Percentiles rank a stretch among this genome's conserved stretches.
Evolutionary conservation across 2,113 vertebrate genomes (phyloP).

Genomic region (Ceyx melanurus): DNA sequence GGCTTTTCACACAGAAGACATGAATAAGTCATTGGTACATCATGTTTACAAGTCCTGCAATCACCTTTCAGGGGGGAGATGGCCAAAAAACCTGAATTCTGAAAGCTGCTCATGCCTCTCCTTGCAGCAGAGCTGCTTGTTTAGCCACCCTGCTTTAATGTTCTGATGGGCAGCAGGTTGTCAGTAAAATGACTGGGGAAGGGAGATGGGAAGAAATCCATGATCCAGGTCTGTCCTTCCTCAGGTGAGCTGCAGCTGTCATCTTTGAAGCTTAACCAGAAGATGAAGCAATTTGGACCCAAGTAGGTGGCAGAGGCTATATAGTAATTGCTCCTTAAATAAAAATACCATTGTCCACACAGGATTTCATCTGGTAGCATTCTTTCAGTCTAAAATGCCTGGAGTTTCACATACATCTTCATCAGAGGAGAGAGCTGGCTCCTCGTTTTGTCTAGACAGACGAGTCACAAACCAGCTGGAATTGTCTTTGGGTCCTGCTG

Average conservation of each 20-base stretch:
- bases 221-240: neutral
- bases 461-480: neutral
- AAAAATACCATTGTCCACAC: neutral
- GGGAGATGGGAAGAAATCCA: neutral
- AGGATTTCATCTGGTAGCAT: neutral
- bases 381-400: slow-evolving; percentile 13
- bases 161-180: neutral
- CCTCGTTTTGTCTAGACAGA: neutral
- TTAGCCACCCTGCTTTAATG: neutral
- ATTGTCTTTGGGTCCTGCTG: neutral
- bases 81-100: neutral
- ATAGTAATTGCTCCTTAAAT: slow-evolving; percentile 45
- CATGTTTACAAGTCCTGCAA: neutral
- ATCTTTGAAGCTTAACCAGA: neutral
- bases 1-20: neutral
- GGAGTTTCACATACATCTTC: neutral
- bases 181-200: neutral
- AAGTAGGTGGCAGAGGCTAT: slow-evolving; percentile 1
- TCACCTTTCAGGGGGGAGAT: neutral
- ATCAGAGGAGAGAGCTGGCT: neutral
- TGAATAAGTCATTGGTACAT: neutral
- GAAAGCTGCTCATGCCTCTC: neutral
- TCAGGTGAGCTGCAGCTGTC: neutral
- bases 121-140: neutral
- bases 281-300: neutral